These are phyloP conservation scores for Lasioglossum leucozonium DNA, from an alignment of 2,888 invertebrate genomes.

Conservation along the genomic window DNA sequence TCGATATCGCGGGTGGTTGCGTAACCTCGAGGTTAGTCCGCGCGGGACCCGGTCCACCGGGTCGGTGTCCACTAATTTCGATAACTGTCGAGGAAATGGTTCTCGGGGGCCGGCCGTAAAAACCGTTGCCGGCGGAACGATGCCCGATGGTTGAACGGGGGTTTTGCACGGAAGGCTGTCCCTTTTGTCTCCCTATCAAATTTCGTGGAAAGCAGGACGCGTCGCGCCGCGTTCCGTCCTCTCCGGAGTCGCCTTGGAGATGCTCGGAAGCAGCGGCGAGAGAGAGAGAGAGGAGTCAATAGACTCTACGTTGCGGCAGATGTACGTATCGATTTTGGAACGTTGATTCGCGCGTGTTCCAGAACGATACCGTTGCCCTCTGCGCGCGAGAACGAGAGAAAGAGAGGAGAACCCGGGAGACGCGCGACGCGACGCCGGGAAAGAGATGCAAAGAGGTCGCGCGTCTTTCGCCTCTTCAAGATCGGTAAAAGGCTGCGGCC, in stretches of 20 bases:
- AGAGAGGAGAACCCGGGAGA: constrained; percentile 32
- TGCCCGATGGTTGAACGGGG: constrained; percentile 9
- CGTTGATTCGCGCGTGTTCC: constrained; percentile 70
- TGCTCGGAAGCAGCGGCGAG: constrained; percentile 44
- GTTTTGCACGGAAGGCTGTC: background rate
- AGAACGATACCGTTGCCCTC: constrained; percentile 66
- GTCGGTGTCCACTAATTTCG: background rate
- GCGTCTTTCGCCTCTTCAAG: background rate
- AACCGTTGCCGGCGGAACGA: constrained; percentile 18
- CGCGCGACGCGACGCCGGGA: constrained; percentile 8
- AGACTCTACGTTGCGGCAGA: constrained; percentile 70
- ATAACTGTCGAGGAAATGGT: constrained; percentile 15
- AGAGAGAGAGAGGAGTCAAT: constrained; percentile 70
- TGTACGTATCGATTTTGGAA: constrained; percentile 73
- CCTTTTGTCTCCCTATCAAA: constrained; percentile 14
- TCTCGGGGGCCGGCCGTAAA: constrained; percentile 17
- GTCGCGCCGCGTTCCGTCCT: constrained; percentile 37
- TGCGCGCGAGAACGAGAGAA: constrained; percentile 16
- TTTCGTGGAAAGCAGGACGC: constrained; percentile 41
- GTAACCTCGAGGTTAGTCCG: background rate
- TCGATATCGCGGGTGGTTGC: background rate
- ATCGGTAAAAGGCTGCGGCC: background rate
- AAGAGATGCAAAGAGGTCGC: background rate
- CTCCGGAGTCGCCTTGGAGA: constrained; percentile 59
- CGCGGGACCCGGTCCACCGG: background rate